Base-by-base conservation (phyloP, 2,113 vertebrate species). In the Cynopterus brachyotis region DNA sequence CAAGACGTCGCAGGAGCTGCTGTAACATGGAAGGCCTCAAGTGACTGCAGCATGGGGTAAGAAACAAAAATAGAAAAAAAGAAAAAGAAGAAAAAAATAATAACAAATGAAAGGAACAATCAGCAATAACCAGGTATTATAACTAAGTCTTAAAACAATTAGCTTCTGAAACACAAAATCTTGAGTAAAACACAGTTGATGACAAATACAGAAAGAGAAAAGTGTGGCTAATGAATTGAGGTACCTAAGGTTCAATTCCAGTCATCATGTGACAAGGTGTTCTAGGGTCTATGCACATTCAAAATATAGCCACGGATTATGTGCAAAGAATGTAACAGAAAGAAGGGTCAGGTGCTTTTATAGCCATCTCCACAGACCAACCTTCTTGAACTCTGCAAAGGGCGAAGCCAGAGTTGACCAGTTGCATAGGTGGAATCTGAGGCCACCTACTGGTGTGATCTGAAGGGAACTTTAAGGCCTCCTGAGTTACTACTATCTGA, bases 1-100 rank as follows among this genome's bases (percentile, higher is more conserved):
- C 99, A 0, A 99, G 99, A 73, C 99, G 99, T 73, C 99, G 99
- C 97, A 99, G 98, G 70, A 99, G 99, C 84, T 99, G 99, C 97
- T 99, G 99, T 86, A 99, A 98, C 99, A 99, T 99, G 86, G 99
- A 99, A 94, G 99, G 99, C 76, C 99, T 99, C 90, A 99, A 98
- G 97, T 99, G 99, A 96, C 99, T 99, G 98, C 42, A 95, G 97
- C 45, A 6, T 22, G 6, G 1, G 78, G 84, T 80, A 64, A 93
- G 11, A 72, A 50, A 50, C 50, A 50, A 15, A 66, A 88, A 24
- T 35, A 50, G 67, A 13, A 70, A 53, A 40, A 55, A 50, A 16
- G n/a, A 67, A 3, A 20, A n/a, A 50, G 35, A 37, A 24, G 53
- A 19, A 55, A 7, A 8, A 72, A 64, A 16, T 26, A 47, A 60